Conservation (phyloP, 2,888 invertebrate genomes). For the Phortica magna region DNA sequence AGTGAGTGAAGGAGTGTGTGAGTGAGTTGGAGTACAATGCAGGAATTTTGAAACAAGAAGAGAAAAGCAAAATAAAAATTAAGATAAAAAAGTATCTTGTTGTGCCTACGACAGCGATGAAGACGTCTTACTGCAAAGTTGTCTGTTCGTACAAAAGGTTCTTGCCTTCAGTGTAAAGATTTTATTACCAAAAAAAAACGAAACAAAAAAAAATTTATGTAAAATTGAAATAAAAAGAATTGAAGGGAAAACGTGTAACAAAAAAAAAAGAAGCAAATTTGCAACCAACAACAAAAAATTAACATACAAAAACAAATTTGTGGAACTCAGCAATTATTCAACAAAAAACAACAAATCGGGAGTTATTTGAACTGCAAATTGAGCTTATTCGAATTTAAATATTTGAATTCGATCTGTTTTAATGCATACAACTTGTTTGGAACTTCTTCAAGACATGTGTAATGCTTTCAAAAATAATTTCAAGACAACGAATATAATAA, state of each 20-base stretch:
- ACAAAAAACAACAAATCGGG: not conserved
- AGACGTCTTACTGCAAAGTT: not conserved
- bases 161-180: slow-evolving; percentile 66
- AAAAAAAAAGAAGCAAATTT: slow-evolving; percentile 39
- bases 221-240: slow-evolving; percentile 40
- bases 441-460: not conserved
- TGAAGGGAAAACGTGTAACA: slow-evolving; percentile 10
- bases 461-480: not conserved
- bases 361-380: slow-evolving; percentile 16
- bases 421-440: not conserved
- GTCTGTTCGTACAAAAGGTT: slow-evolving; percentile 63
- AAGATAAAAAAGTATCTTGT: slow-evolving; percentile 64
- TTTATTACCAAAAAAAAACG: slow-evolving; percentile 58
- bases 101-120: not conserved
- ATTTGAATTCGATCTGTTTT: not conserved
- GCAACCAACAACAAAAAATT: slow-evolving; percentile 39
- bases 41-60: slow-evolving; percentile 30
- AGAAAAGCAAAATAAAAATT: slow-evolving; percentile 53
- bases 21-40: slow-evolving; percentile 15
- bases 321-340: slow-evolving; percentile 54
- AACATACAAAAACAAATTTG: slow-evolving; percentile 30
- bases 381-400: slow-evolving; percentile 1
- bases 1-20: slow-evolving; percentile 1
- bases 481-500: not conserved
- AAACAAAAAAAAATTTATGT: slow-evolving; percentile 40